Conservation (phyloP, 30 jellyfish, hydroid and myxozoan species). For the Hydractinia echinata region DNA sequence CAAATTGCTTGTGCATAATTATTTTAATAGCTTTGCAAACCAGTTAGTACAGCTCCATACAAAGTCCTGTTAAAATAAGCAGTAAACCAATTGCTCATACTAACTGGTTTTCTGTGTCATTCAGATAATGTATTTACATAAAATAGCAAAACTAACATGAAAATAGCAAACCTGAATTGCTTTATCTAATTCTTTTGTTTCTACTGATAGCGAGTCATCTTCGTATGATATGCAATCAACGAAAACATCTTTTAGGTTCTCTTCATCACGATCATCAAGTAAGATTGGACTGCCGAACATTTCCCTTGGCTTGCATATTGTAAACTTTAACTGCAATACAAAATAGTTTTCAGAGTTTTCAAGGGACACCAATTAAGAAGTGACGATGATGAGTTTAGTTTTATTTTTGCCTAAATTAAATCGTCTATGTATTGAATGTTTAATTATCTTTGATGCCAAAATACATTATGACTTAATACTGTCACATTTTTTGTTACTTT, state of each 20-base stretch:
- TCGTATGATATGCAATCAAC: conserved; percentile 75
- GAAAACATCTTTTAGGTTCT: conserved; percentile 33
- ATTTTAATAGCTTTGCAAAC: not conserved
- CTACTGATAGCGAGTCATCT: conserved; percentile 35
- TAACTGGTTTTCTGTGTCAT: not conserved
- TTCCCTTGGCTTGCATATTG: conserved; percentile 42
- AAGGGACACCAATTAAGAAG: too few relatives aligned
- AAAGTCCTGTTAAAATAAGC: not conserved
- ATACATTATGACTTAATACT: too few relatives aligned
- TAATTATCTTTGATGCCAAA: too few relatives aligned
- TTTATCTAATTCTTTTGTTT: conserved; percentile 48
- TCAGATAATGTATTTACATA: not conserved
- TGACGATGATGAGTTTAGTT: too few relatives aligned
- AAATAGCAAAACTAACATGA: too few relatives aligned
- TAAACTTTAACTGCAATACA: conserved; percentile 38
- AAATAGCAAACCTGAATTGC: conserved; percentile 62
- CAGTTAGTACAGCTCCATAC: not conserved
- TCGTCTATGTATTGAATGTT: too few relatives aligned
- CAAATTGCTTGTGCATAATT: not conserved
- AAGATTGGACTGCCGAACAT: conserved; percentile 56
- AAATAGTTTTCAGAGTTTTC: not conserved
- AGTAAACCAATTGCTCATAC: not conserved
- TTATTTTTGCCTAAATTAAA: too few relatives aligned
- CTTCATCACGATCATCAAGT: conserved; percentile 54
- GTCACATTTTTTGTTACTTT: too few relatives aligned